Evolutionary conservation across 2,888 invertebrate genomes (phyloP).

Genomic region (Taenaris catops): DNA sequence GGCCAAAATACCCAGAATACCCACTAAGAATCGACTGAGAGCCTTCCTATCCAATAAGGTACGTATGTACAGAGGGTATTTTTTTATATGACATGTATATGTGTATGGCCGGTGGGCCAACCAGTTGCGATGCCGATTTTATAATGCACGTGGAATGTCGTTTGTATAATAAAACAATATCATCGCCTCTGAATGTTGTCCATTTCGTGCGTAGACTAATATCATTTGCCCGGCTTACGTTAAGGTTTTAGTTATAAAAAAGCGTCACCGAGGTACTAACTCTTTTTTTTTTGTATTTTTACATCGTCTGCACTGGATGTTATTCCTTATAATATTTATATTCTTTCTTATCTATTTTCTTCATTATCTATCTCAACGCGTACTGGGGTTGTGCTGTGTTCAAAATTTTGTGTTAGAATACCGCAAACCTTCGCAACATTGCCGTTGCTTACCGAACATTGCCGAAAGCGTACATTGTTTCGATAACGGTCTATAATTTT

Average conservation of each 20-base stretch:
- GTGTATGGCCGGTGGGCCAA: too few relatives aligned
- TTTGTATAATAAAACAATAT: constrained; percentile 3
- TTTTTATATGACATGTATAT: too few relatives aligned
- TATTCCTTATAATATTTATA: constrained; percentile 45
- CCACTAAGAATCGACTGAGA: too few relatives aligned
- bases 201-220: constrained; percentile 45
- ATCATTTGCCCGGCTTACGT: constrained; percentile 58
- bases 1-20: too few relatives aligned
- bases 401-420: constrained; percentile 60
- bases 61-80: too few relatives aligned
- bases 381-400: constrained; percentile 58
- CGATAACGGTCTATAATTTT: too few relatives aligned
- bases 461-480: too few relatives aligned
- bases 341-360: too few relatives aligned
- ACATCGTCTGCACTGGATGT: constrained; percentile 63
- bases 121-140: background rate
- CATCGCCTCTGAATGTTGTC: constrained; percentile 19
- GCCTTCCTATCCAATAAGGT: too few relatives aligned
- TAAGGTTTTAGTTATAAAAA: constrained; percentile 45
- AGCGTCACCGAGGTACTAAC: constrained; percentile 60
- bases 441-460: too few relatives aligned
- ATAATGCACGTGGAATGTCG: constrained; percentile 1
- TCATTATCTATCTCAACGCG: constrained; percentile 36
- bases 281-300: constrained; percentile 37
- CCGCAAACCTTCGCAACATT: too few relatives aligned